Conservation (phyloP, 2,797 vertebrate species). For the Apogon talboti region DNA sequence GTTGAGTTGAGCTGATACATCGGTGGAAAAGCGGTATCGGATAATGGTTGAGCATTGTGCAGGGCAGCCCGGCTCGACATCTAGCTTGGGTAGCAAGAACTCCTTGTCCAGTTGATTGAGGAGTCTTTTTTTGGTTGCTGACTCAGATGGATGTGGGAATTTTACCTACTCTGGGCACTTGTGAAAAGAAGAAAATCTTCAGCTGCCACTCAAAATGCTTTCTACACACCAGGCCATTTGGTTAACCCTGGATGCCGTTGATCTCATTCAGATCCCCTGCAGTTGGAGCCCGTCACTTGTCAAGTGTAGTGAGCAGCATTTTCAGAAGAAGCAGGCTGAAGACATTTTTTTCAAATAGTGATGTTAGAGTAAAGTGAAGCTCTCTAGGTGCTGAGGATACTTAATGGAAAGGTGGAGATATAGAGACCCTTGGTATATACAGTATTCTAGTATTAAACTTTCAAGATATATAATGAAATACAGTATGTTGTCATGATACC, state of each 20-base stretch:
- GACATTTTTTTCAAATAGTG: background rate
- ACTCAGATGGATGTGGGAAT: background rate
- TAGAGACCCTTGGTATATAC: too few relatives aligned
- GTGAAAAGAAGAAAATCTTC: slow-evolving; percentile 2
- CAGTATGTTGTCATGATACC: background rate
- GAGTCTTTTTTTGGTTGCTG: slow-evolving; percentile 1
- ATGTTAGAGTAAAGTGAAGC: background rate
- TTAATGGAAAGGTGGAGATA: background rate
- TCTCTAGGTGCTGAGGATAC: background rate
- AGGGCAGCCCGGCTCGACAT: background rate
- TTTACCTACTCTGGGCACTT: background rate
- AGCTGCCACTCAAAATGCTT: background rate
- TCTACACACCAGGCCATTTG: background rate
- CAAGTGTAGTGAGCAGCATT: background rate
- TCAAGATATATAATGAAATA: too few relatives aligned
- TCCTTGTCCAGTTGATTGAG: slow-evolving; percentile 1
- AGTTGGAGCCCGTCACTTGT: background rate
- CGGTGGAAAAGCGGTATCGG: too few relatives aligned
- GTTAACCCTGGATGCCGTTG: background rate
- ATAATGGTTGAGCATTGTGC: background rate
- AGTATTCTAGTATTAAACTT: too few relatives aligned
- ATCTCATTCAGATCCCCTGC: background rate
- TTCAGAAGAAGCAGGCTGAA: background rate
- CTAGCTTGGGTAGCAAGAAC: slow-evolving; percentile 6
- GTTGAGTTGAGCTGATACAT: too few relatives aligned